Base-by-base conservation (phyloP, 2,888 invertebrate species). In the Laothoe populi region DNA sequence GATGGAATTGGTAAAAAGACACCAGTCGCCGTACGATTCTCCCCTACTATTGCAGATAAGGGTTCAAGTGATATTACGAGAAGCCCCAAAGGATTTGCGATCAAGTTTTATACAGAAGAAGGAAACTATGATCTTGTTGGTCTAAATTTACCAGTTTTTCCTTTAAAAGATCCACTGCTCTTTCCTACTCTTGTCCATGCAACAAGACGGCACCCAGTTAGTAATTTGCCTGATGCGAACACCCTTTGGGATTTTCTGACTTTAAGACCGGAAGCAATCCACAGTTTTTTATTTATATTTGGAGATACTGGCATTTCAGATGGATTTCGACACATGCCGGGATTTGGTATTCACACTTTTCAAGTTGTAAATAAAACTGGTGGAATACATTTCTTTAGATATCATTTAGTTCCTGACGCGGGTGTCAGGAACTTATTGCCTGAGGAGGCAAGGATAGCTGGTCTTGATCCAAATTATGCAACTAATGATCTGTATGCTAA, bases 231-330 rank as follows among this genome's bases (percentile, higher is more conserved):
- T 84, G 98, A 98, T 86, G 86, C 95, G 0, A 96, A 97, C 71
- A 95, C 96, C 95, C 95, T 96, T 76, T 98, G 98, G 97, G 98
- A 99, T 82, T 98, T 98, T 74, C 92, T 97, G 61, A 94, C 96
- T 0, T 90, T 97, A 46, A 93, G 96, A 45, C 97, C 98, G 0
- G 97, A 98, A 84, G 93, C 95, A 0, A 94, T 95, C 3, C 97
- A 98, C 81, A 96, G 96, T 4, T 88, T 95, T 11, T 90, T 96
- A 80, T 95, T 97, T 90, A 84, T 97, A 65, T 96, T 96, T 75
- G 95, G 96, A 5, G 98, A 98, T 86, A 95, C 97, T 71, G 98
- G 98, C 11, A 96, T 96, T 66, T 98, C 98, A 0, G 96, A 98
- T 82, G 98, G 98, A 7, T 96, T 95, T 83, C 94, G 98, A 62